Evolutionary conservation across 2,888 invertebrate species (phyloP).

Genomic region (Ormyrus nitidulus): DNA sequence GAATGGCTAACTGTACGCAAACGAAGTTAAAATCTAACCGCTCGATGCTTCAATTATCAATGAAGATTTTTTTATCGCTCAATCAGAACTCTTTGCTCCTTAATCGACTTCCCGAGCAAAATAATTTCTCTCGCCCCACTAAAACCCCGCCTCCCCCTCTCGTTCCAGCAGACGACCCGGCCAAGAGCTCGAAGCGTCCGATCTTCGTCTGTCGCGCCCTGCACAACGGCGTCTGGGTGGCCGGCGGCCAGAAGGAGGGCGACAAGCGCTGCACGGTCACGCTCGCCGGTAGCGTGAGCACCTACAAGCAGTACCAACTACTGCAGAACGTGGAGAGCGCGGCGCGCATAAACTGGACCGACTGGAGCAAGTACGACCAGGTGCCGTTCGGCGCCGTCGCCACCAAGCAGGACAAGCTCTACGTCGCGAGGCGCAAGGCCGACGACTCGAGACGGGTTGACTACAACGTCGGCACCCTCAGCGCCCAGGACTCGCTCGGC

Average conservation of each 20-base stretch:
- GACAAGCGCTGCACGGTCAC: slow-evolving; percentile 82
- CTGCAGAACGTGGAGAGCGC: slow-evolving; percentile 87
- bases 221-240: slow-evolving; percentile 84
- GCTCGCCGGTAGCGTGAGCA: slow-evolving; percentile 78
- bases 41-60: too few species aligned
- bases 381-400: slow-evolving; percentile 84
- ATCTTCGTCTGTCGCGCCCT: slow-evolving; percentile 86
- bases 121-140: too few species aligned
- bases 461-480: slow-evolving; percentile 84
- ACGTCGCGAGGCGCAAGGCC: slow-evolving; percentile 72
- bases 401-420: slow-evolving; percentile 74
- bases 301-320: slow-evolving; percentile 82
- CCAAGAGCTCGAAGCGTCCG: slow-evolving; percentile 52
- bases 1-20: too few species aligned
- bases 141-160: too few species aligned
- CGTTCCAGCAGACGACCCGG: slow-evolving; percentile 57
- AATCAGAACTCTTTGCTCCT: too few species aligned
- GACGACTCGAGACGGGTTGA: slow-evolving; percentile 43
- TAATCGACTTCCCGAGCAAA: too few species aligned
- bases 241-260: slow-evolving; percentile 81
- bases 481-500: slow-evolving; percentile 80
- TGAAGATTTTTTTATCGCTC: too few species aligned
- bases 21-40: too few species aligned
- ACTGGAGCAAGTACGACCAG: slow-evolving; percentile 83
- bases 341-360: slow-evolving; percentile 85